A percentile compares a stretch with the other conserved stretches of the same genome.
These are phyloP conservation scores for Lagocephalus sceleratus DNA, from an alignment of 2,797 vertebrate genomes.

Conservation along the genomic window DNA sequence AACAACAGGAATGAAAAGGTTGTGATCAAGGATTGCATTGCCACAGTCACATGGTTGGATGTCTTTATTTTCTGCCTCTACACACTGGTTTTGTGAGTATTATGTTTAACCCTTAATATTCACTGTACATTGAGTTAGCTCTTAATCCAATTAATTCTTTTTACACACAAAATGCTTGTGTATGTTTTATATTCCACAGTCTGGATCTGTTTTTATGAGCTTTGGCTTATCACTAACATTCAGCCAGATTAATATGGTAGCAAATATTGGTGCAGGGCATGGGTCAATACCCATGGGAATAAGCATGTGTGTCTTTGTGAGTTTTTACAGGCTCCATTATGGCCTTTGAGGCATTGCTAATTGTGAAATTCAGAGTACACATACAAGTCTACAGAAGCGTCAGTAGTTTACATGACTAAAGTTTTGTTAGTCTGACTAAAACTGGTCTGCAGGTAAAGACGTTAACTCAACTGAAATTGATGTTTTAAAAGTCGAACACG, in stretches of 20 bases:
- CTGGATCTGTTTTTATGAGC: neutral
- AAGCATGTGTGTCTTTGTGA: slow-evolving; percentile 29
- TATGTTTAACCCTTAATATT: too few relatives aligned
- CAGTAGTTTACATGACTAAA: too few relatives aligned
- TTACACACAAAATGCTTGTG: too few relatives aligned
- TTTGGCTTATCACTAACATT: slow-evolving; percentile 10
- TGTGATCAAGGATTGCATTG: slow-evolving; percentile 51
- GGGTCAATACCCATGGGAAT: slow-evolving; percentile 39
- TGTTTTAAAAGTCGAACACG: too few relatives aligned
- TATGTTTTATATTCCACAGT: too few relatives aligned
- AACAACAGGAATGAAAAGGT: slow-evolving; percentile 60
- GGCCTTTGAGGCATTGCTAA: slow-evolving; percentile 55
- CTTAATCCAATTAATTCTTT: too few relatives aligned
- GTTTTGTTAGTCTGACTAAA: too few relatives aligned
- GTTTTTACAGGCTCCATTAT: slow-evolving; percentile 42
- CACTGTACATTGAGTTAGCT: too few relatives aligned
- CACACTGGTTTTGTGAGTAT: too few relatives aligned
- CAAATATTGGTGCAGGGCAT: slow-evolving; percentile 20
- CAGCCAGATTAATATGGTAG: slow-evolving; percentile 16
- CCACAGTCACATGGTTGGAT: slow-evolving; percentile 57
- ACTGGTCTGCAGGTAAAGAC: too few relatives aligned
- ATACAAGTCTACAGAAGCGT: neutral
- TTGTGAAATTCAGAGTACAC: slow-evolving; percentile 42
- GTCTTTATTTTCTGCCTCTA: slow-evolving; percentile 17
- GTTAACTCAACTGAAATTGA: too few relatives aligned